Evolutionary conservation across 2,888 invertebrate genomes (phyloP).

Genomic region (Lycia hirtaria): DNA sequence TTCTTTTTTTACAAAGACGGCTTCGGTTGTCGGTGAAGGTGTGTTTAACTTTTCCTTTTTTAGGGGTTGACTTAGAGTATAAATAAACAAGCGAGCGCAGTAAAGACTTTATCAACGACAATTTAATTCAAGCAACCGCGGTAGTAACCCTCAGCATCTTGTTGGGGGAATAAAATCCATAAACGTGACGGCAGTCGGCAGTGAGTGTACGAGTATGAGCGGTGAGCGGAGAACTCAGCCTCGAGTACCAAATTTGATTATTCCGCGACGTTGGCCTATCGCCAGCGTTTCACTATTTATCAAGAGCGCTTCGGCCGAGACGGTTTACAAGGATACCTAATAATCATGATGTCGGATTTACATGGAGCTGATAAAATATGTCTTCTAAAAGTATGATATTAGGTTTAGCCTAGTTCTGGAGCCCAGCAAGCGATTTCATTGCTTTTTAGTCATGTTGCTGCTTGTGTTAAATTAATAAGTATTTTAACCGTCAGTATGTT

Average conservation of each 20-base stretch:
- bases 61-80: slow-evolving; percentile 33
- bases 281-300: slow-evolving; percentile 82
- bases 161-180: slow-evolving; percentile 82
- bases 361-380: slow-evolving; percentile 53
- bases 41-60: slow-evolving; percentile 27
- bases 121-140: slow-evolving; percentile 80
- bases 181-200: slow-evolving; percentile 77
- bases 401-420: too few species aligned
- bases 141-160: slow-evolving; percentile 75
- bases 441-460: too few species aligned
- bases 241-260: slow-evolving; percentile 82
- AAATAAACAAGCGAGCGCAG: slow-evolving; percentile 63
- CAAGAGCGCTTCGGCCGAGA: slow-evolving; percentile 72
- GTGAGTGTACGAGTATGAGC: slow-evolving; percentile 65
- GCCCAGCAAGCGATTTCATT: too few species aligned
- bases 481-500: too few species aligned
- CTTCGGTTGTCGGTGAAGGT: too few species aligned
- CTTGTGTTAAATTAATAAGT: too few species aligned
- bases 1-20: background rate
- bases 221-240: slow-evolving; percentile 59
- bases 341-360: slow-evolving; percentile 71
- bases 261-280: slow-evolving; percentile 85
- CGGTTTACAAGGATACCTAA: slow-evolving; percentile 77
- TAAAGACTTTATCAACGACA: slow-evolving; percentile 78
- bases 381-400: background rate